Evolutionary conservation across 2,797 vertebrate species (phyloP).

Genomic region (Tiaroga cobitis): DNA sequence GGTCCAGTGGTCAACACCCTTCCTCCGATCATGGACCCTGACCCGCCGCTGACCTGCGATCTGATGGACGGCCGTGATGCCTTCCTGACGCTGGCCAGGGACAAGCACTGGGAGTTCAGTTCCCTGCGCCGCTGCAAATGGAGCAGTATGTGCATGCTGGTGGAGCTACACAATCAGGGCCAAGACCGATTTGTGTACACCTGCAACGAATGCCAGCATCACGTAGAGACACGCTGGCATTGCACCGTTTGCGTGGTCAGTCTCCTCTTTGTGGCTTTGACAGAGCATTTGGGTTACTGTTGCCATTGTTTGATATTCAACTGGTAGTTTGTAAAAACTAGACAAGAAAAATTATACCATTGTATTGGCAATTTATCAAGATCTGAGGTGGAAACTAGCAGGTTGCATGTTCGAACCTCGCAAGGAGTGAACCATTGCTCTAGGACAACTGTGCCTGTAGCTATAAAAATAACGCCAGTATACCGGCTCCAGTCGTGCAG

Average conservation of each 20-base stretch:
- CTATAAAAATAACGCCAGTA: neutral
- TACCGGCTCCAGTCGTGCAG: too few relatives aligned
- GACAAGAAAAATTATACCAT: neutral
- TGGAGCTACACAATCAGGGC: conserved; percentile 96
- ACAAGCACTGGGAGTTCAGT: conserved; percentile 99
- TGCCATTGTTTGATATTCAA: neutral
- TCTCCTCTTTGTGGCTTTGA: conserved; percentile 51
- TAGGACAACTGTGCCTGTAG: neutral
- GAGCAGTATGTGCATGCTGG: conserved; percentile 98
- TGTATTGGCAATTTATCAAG: neutral
- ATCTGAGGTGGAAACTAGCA: neutral
- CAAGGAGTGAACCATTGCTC: neutral
- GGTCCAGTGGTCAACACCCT: conserved; percentile 90
- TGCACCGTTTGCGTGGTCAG: conserved; percentile 95
- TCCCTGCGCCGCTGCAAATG: conserved; percentile 94
- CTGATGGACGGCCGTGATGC: conserved; percentile 97
- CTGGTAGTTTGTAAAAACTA: neutral
- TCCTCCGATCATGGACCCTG: conserved; percentile 92
- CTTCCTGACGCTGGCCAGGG: conserved; percentile 93
- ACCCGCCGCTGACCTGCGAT: conserved; percentile 93
- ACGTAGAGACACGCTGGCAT: conserved; percentile 97
- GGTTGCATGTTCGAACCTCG: neutral
- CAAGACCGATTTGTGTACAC: conserved; percentile 98
- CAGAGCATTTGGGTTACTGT: neutral
- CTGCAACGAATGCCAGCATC: conserved; percentile 98